Base-by-base conservation (phyloP, 2,797 vertebrate species). In the Halcyon leucocephala region DNA sequence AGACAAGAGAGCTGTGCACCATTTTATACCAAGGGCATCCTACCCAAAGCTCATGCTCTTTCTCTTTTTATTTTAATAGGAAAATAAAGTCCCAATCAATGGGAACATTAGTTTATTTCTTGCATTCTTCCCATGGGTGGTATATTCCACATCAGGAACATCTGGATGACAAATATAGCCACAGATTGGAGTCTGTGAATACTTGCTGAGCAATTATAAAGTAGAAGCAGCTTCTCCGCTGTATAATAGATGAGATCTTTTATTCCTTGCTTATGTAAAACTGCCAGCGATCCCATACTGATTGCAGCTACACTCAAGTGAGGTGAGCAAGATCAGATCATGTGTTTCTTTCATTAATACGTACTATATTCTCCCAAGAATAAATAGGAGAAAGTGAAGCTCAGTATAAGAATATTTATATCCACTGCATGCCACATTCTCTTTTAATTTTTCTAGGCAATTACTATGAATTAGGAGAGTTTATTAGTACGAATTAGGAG, bases 91-190 rank as follows among this genome's bases (percentile, higher is more conserved):
- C 37, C 44, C 17, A 65, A 0, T 18, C 46, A 77, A 37, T 14
- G 24, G 51, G 55, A 96, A 86, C 91, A 88, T 86, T 5, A 93
- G 70, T 66, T 67, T 41, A 67, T 67, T 92, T 95, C 58, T 87
- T 93, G 41, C 74, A 81, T 95, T 93, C 79, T 89, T 96, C 84
- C 89, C 82, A 66, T n/a, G 49, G 95, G 82, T 89, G 64, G 74
- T 71, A 96, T 92, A 91, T 31, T 82, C 25, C 55, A 73, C 73
- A 82, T 72, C 66, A 90, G 58, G 54, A 93, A 86, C 66, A 92
- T 87, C 31, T 84, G 62, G 39, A 82, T 65, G 64, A 76, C 70
- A 93, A 86, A 91, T 88, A 91, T 4, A 90, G 91, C 24, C 77
- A 84, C 13, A 58, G 82, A 91, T 35, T 24, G 3, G 61, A 76